These are phyloP conservation scores for Tenebrio molitor DNA, from an alignment of 1,140 invertebrate species.

Conservation along the genomic window DNA sequence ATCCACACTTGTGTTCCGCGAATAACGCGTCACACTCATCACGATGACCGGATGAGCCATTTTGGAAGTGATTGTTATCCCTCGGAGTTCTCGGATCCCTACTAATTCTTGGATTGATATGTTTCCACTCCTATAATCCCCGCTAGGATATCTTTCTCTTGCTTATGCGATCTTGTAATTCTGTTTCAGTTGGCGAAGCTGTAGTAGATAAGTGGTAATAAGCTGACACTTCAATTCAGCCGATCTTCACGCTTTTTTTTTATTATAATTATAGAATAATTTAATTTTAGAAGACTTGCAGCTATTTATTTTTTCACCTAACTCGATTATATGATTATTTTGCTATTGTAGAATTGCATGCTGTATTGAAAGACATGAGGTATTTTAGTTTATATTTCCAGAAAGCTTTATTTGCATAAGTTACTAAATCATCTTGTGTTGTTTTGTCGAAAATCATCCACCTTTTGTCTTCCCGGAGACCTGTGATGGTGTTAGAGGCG, in stretches of 20 bases:
- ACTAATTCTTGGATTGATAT: slow-evolving; percentile 27
- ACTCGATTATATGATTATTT: slow-evolving; percentile 47
- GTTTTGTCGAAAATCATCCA: slow-evolving; percentile 38
- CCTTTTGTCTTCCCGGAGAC: slow-evolving; percentile 54
- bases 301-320: slow-evolving; percentile 55
- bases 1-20: slow-evolving; percentile 53
- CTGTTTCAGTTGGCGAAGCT: slow-evolving; percentile 65
- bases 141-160: slow-evolving; percentile 4
- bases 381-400: slow-evolving; percentile 32
- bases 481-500: slow-evolving; percentile 61
- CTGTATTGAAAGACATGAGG: slow-evolving; percentile 40
- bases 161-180: slow-evolving; percentile 47
- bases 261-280: slow-evolving; percentile 46
- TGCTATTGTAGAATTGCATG: slow-evolving; percentile 24
- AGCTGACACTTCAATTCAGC: slow-evolving; percentile 33
- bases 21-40: slow-evolving; percentile 37
- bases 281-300: slow-evolving; percentile 57
- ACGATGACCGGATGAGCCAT: slow-evolving; percentile 19
- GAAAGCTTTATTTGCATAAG: slow-evolving; percentile 43
- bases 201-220: slow-evolving; percentile 64
- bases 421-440: slow-evolving; percentile 42
- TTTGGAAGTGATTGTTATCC: slow-evolving; percentile 44
- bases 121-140: slow-evolving; percentile 24
- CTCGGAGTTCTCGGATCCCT: slow-evolving; percentile 51
- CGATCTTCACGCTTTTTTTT: slow-evolving; percentile 52